Evolutionary conservation across 2,888 invertebrate species (phyloP).

Genomic region (Brachylomia viminalis): DNA sequence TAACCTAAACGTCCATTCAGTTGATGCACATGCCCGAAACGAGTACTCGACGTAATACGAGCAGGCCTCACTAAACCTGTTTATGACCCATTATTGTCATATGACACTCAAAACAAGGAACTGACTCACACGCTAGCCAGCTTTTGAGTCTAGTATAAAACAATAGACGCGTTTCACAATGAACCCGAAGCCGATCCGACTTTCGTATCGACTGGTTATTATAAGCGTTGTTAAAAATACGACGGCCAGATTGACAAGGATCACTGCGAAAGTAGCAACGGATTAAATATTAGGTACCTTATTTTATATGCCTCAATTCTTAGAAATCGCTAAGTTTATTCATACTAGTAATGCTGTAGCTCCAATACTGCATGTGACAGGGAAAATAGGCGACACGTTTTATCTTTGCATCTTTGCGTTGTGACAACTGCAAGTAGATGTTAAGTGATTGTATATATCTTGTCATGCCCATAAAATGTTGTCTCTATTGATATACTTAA

Average conservation of each 20-base stretch:
- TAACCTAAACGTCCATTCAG: slow-evolving; percentile 43
- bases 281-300: slow-evolving; percentile 53
- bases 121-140: slow-evolving; percentile 55
- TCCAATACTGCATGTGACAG: slow-evolving; percentile 21
- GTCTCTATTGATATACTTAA: slow-evolving; percentile 57
- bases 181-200: slow-evolving; percentile 65
- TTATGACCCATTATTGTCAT: slow-evolving; percentile 74
- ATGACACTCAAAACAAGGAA: slow-evolving; percentile 74
- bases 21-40: slow-evolving; percentile 52
- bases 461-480: slow-evolving; percentile 49
- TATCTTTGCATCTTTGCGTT: slow-evolving; percentile 36
- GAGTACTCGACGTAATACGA: slow-evolving; percentile 52
- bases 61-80: slow-evolving; percentile 71
- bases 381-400: slow-evolving; percentile 43
- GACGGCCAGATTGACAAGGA: slow-evolving; percentile 55
- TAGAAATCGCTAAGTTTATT: slow-evolving; percentile 47
- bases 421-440: slow-evolving; percentile 29
- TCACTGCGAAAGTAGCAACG: slow-evolving; percentile 55
- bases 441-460: slow-evolving; percentile 50
- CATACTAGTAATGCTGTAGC: slow-evolving; percentile 21
- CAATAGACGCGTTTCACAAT: slow-evolving; percentile 67
- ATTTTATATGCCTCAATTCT: slow-evolving; percentile 52
- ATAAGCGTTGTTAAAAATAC: slow-evolving; percentile 68
- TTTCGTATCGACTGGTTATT: slow-evolving; percentile 70
- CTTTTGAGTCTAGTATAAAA: slow-evolving; percentile 66